A percentile compares a stretch with the other conserved stretches of the same genome.
phyloP scores from a whole-genome alignment of 2,797 vertebrate species.

The Sebastes kiyomatsui region DNA sequence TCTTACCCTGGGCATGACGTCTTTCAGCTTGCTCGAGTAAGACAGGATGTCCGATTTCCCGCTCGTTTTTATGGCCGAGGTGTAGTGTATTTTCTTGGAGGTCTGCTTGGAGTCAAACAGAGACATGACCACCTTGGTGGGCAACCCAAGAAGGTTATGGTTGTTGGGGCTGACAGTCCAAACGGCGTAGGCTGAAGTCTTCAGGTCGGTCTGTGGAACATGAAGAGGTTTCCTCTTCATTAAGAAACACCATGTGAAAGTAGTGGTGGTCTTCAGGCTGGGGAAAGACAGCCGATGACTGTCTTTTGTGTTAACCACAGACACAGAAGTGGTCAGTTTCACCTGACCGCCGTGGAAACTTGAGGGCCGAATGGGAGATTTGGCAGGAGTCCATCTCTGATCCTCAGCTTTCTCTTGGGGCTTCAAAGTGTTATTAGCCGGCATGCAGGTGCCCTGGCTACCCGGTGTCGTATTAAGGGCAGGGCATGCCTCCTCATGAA shows the following conservation, averaged over 20 bases:
- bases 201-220: constrained; percentile 89
- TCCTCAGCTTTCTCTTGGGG: constrained; percentile 83
- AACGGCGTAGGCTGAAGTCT: constrained; percentile 91
- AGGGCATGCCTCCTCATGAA: constrained; percentile 53
- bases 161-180: constrained; percentile 90
- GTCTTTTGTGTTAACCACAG: constrained; percentile 84
- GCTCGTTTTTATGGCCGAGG: constrained; percentile 90
- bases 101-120: constrained; percentile 96
- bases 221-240: constrained; percentile 92
- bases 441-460: constrained; percentile 51
- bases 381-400: constrained; percentile 79
- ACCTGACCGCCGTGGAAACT: constrained; percentile 82
- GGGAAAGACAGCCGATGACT: constrained; percentile 90
- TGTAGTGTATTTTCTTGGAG: constrained; percentile 91
- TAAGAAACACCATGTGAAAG: constrained; percentile 97
- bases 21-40: constrained; percentile 95
- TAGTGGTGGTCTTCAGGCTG: constrained; percentile 95
- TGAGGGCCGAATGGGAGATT: constrained; percentile 77
- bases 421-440: constrained; percentile 76
- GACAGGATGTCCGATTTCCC: constrained; percentile 91
- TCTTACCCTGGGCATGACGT: constrained; percentile 89
- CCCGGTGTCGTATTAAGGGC: constrained; percentile 65
- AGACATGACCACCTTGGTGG: constrained; percentile 95
- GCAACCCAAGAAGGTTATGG: constrained; percentile 92
- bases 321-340: constrained; percentile 80